Evolutionary conservation across 2,888 invertebrate species (phyloP).

Genomic region (Imbricaverruca yamaguchii): DNA sequence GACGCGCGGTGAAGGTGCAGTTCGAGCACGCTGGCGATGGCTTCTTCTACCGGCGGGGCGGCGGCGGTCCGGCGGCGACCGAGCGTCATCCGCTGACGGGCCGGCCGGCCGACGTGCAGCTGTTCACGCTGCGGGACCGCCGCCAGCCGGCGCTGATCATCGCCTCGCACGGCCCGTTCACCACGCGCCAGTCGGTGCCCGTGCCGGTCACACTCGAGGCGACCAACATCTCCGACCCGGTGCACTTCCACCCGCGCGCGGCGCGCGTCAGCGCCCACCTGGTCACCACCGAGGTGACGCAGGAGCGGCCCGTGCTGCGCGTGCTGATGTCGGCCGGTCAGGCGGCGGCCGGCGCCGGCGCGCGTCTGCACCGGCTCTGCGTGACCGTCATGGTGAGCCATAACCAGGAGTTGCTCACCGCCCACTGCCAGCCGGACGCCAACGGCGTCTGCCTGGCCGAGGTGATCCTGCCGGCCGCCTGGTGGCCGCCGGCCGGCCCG

Average conservation of each 20-base stretch:
- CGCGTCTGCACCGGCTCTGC: conserved; percentile 33
- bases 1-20: conserved; percentile 28
- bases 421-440: conserved; percentile 80
- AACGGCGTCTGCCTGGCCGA: conserved; percentile 86
- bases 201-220: conserved; percentile 43
- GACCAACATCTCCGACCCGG: conserved; percentile 41
- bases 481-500: conserved; percentile 63
- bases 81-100: neutral
- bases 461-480: conserved; percentile 75
- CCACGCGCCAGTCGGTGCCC: conserved; percentile 88
- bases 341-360: conserved; percentile 44
- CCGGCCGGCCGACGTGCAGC: conserved; percentile 28
- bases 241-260: conserved; percentile 58
- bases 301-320: conserved; percentile 82
- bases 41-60: conserved; percentile 31
- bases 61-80: neutral
- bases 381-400: conserved; percentile 31
- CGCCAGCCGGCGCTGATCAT: conserved; percentile 83
- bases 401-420: conserved; percentile 57
- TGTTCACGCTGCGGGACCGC: conserved; percentile 85
- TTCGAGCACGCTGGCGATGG: conserved; percentile 32
- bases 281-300: conserved; percentile 74
- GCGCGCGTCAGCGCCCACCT: conserved; percentile 89
- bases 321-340: conserved; percentile 82
- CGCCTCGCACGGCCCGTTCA: conserved; percentile 89